These are phyloP conservation scores for Uropetala carovei DNA, from an alignment of 2,888 invertebrate species.

Conservation along the genomic window DNA sequence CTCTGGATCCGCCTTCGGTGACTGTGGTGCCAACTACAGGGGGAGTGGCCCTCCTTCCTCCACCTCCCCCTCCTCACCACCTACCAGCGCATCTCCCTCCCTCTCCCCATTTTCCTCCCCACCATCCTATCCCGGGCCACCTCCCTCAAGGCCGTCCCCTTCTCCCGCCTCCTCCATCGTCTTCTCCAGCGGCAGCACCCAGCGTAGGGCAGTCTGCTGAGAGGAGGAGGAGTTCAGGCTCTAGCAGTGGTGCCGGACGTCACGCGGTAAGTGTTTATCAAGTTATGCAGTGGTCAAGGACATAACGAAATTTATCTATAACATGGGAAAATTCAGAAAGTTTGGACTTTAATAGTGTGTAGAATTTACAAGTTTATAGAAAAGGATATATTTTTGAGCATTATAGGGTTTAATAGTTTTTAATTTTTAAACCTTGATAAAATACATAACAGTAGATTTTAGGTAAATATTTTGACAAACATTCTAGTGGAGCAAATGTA, in stretches of 20 bases:
- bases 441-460: neutral
- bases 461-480: neutral
- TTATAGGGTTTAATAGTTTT: neutral
- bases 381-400: no score
- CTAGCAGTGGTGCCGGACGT: constrained; percentile 48
- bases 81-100: constrained; percentile 43
- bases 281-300: constrained; percentile 65
- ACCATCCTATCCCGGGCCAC: constrained; percentile 76
- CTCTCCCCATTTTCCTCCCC: constrained; percentile 73
- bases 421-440: neutral
- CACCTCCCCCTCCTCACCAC: constrained; percentile 34
- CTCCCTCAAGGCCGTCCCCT: constrained; percentile 72
- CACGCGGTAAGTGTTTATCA: constrained; percentile 33
- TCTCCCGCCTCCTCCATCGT: constrained; percentile 53
- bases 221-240: constrained; percentile 63
- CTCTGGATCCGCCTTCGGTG: constrained; percentile 85
- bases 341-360: no score
- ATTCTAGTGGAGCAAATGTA: neutral
- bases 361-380: no score
- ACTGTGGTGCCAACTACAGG: constrained; percentile 77
- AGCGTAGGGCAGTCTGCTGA: constrained; percentile 49
- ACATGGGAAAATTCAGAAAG: no score
- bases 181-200: constrained; percentile 60
- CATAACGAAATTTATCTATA: no score
- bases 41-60: constrained; percentile 32